phyloP scores from a whole-genome alignment of 64 coral and sea anemone species.

The Montipora sp. region DNA sequence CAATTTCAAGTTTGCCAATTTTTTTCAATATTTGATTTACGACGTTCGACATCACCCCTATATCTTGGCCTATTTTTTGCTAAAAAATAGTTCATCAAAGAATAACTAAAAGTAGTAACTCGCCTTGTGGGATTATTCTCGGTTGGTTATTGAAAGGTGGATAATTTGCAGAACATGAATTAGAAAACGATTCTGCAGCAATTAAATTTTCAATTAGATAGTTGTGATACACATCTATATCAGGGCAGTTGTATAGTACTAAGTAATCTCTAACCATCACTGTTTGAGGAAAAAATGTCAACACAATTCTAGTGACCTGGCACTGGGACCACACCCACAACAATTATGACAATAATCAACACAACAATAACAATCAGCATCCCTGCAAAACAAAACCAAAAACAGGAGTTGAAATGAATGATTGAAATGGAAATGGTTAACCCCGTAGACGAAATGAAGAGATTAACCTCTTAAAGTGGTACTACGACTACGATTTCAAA shows the following conservation, averaged over 20 bases:
- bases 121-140: too few relatives aligned
- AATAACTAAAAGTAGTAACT: too few relatives aligned
- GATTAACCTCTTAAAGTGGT: too few relatives aligned
- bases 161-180: not conserved
- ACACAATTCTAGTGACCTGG: not conserved
- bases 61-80: too few relatives aligned
- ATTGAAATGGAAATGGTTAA: too few relatives aligned
- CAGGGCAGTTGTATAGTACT: not conserved
- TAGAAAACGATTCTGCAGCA: not conserved
- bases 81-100: too few relatives aligned
- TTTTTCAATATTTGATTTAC: too few relatives aligned
- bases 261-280: not conserved
- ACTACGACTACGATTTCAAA: too few relatives aligned
- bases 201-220: not conserved
- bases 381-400: conserved; percentile 49
- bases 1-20: too few relatives aligned
- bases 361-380: conserved; percentile 95
- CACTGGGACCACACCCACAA: conserved; percentile 79
- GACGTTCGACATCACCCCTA: too few relatives aligned
- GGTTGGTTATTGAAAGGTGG: not conserved
- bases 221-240: not conserved
- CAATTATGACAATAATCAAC: conserved; percentile 85
- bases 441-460: too few relatives aligned
- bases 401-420: not conserved
- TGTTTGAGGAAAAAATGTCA: too few relatives aligned